Base-by-base conservation (phyloP, 2,797 vertebrate species). In the Mormyrus proboscirostris region DNA sequence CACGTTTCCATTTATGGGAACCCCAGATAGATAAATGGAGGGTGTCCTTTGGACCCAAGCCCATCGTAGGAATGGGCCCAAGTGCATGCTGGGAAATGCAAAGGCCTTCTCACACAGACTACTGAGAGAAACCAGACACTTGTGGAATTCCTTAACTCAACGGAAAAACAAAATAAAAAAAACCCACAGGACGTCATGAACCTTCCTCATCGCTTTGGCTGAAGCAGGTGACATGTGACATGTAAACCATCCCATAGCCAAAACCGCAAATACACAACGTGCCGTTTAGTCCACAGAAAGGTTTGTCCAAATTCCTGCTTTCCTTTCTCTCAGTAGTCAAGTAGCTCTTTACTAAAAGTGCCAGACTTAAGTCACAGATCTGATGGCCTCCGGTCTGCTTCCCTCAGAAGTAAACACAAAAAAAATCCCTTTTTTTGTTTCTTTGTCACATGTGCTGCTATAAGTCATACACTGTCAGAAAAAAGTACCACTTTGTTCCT, bases 1-100 rank as follows among this genome's bases (percentile, higher is more conserved):
- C 14, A 89, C 91, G 92, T 94, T 93, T 91, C 88, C 86, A 29
- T 94, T 94, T 94, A 92, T 94, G 95, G 92, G 93, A 94, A 94
- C 94, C 92, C 90, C 91, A 53, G 29, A 14, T 29, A 89, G 93
- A 94, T 93, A 22, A 90, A 79, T 89, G 91, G 91, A 49, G 1
- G 41, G 79, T 8, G 79, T 83, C 16, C 41, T 44, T 79, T 79
- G 19, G 38, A 44, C 33, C 2, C 2, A 7, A 44, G 76, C 76
- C 33, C 44, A 83, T n/a, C 44, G 22, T 7, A n/a, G 79, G 44
- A 19, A 49, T 19, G 38, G 90, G 91, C 88, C 91, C 91, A 92
- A 91, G 92, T 93, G 82, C 93, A 90, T 93, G 94, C 94, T 93
- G 92, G 93, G 91, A 91, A 76, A 76, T 12, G 87, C 89, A 88